Evolutionary conservation across 2,113 vertebrate genomes (phyloP).

Genomic region (Pollimyrus isidori): DNA sequence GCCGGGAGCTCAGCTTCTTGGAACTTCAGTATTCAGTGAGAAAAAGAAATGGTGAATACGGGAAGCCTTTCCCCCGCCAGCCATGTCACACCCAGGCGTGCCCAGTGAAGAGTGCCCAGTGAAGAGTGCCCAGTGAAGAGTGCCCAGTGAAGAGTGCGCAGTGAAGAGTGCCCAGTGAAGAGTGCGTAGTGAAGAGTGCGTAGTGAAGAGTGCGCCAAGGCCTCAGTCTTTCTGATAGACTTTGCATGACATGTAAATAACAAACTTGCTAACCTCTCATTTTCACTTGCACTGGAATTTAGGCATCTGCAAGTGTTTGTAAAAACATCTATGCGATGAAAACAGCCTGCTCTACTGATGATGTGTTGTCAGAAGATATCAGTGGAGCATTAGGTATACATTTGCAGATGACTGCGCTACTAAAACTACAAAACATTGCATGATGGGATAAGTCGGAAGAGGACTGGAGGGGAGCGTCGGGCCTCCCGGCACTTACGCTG

Average conservation of each 20-base stretch:
- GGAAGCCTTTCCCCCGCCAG: not conserved
- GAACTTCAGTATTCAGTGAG: not conserved
- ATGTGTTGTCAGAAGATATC: not conserved
- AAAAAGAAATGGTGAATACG: not conserved
- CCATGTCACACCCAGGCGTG: not conserved
- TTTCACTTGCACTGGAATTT: not conserved
- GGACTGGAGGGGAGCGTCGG: not conserved
- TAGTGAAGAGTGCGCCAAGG: not conserved
- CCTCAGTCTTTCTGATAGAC: not conserved
- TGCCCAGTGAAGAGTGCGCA: not conserved
- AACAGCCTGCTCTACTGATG: not conserved
- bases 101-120: not conserved
- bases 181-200: too few species aligned
- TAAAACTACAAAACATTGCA: not conserved
- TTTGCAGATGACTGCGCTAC: not conserved
- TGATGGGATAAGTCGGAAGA: not conserved
- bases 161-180: not conserved
- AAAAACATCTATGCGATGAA: not conserved
- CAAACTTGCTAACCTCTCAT: not conserved
- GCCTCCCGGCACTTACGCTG: conserved; percentile 69
- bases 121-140: too few species aligned
- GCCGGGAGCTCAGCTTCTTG: not conserved
- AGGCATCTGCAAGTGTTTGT: not conserved
- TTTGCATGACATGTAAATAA: not conserved
- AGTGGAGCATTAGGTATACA: not conserved